Evolutionary conservation across 2,113 vertebrate genomes (phyloP).

Genomic region (Calypte anna): DNA sequence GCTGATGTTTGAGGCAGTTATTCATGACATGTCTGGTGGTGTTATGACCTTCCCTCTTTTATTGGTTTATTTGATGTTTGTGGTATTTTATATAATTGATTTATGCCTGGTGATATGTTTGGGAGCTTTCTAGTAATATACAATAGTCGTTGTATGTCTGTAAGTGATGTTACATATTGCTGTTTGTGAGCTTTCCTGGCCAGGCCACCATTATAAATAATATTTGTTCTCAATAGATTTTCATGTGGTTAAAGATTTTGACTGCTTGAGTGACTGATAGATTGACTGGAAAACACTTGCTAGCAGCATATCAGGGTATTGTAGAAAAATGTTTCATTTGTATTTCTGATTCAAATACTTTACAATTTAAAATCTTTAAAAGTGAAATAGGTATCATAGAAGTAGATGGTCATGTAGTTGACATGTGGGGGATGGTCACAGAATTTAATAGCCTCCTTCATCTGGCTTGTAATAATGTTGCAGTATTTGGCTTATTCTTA

Average conservation of each 20-base stretch:
- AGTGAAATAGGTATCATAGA: background rate
- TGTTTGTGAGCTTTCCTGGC: constrained; percentile 56
- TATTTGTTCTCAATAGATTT: constrained; percentile 59
- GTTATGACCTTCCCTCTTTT: constrained; percentile 76
- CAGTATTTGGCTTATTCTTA: background rate
- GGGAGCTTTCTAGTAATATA: constrained; percentile 69
- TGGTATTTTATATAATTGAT: constrained; percentile 80
- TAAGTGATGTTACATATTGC: constrained; percentile 59
- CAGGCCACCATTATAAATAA: constrained; percentile 64
- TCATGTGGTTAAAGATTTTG: constrained; percentile 65
- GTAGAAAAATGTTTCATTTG: background rate
- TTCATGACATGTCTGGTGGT: constrained; percentile 75
- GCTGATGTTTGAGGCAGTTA: constrained; percentile 66
- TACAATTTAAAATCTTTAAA: background rate
- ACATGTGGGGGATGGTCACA: background rate
- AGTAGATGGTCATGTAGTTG: background rate
- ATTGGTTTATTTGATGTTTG: constrained; percentile 76
- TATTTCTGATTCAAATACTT: background rate
- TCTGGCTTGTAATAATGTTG: background rate
- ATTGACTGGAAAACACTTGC: constrained; percentile 36
- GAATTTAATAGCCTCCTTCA: background rate
- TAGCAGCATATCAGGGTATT: background rate
- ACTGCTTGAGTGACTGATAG: constrained; percentile 57
- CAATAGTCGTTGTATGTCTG: constrained; percentile 59
- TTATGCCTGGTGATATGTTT: constrained; percentile 66